phyloP scores from a whole-genome alignment of 2,113 vertebrate genomes.

The Serinus canaria region DNA sequence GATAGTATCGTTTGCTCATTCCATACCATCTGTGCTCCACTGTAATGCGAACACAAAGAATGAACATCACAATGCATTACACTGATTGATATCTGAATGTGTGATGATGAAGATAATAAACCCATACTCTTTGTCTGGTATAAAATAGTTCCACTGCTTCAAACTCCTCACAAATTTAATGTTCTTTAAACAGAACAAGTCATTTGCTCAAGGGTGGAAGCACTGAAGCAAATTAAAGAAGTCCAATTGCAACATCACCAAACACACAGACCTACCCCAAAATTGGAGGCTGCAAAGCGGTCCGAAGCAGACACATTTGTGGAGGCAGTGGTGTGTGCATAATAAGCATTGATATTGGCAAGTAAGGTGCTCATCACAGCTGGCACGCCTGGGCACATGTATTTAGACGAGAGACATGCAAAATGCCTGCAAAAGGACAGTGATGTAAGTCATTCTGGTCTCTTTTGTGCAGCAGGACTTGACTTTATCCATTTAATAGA shows the following conservation, averaged over 20 bases:
- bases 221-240: not conserved
- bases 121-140: not conserved
- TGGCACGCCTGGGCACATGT: slow-evolving; percentile 97
- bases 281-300: slow-evolving; percentile 96
- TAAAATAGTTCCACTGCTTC: not conserved
- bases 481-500: not conserved
- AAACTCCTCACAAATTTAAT: not conserved
- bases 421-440: slow-evolving; percentile 84
- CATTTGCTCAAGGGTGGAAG: not conserved
- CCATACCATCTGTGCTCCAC: slow-evolving; percentile 19
- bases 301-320: slow-evolving; percentile 97
- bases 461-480: not conserved
- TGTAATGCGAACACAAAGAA: not conserved
- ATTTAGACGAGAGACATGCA: slow-evolving; percentile 97
- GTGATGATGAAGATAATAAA: not conserved
- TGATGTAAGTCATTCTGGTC: not conserved
- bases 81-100: not conserved
- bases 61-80: not conserved
- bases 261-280: slow-evolving; percentile 82
- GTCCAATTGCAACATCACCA: not conserved
- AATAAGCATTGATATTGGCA: slow-evolving; percentile 99
- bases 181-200: not conserved
- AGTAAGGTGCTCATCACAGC: slow-evolving; percentile 98
- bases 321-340: slow-evolving; percentile 96
- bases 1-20: not conserved